Evolutionary conservation across 2,888 invertebrate species (phyloP), one percentile per base, ranked within the genome.

Genomic region (Hirtodrosophila duncani): DNA sequence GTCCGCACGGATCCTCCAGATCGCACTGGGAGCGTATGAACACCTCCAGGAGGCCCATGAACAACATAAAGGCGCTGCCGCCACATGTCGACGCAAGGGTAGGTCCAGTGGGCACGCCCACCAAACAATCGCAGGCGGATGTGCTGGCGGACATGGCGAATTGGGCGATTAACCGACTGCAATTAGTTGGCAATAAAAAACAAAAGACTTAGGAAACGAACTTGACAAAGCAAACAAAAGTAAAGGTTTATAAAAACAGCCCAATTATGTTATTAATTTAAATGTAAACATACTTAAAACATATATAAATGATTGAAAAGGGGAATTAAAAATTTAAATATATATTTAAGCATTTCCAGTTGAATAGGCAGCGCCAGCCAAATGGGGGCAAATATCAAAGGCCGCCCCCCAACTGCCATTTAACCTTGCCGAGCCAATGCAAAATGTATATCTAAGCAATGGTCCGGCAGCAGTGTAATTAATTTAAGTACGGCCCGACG

Each of bases 41-140:
- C 4, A 95, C 95, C 83, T 95, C 95, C 30, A 95, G 89, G 2
- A 95, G 89, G 1, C 95, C 94, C 95, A 95, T 95, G 88, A 95
- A 95, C 30, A 95, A 90, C 94, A 95, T 94, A 85, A 93, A 95
- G 26, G 92, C 92, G 43, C 92, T 91, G 14, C 95, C 95, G 6
- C 95, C 94, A 84, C 95, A 95, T 39, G 94, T 93, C 46, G 93
- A 90, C 24, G 95, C 94, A 71, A 95, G 88, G 37, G 94, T 95
- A 3, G 94, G 95, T n/a, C 95, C 94, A 23, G 90, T 88, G 75
- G 93, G 92, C 83, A 91, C 90, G 62, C 92, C 90, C 87, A 94
- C 91, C 61, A 94, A 92, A 84, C 95, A 95, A 87, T 94, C 93
- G 88, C 95, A 95, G 58, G 90, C 64, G 57, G 90, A 78, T 53